Conservation (phyloP, 1,140 invertebrate species). For the Odontomachus brunneus region DNA sequence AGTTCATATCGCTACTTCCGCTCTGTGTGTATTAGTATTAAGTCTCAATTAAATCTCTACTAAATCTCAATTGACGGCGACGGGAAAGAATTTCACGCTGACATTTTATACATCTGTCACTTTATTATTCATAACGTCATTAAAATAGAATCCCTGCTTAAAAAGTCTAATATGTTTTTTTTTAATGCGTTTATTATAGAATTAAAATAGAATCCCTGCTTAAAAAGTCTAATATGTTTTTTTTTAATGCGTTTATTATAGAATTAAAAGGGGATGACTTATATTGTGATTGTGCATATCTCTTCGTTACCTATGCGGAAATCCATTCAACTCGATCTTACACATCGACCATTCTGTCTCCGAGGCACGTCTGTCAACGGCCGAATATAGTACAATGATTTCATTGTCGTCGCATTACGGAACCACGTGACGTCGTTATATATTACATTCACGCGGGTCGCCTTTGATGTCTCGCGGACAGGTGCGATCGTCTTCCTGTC, state of each 20-base stretch:
- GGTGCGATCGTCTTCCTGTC: slow-evolving; percentile 60
- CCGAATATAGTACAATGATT: slow-evolving; percentile 34
- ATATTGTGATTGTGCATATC: background rate
- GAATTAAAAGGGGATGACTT: background rate
- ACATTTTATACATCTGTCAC: background rate
- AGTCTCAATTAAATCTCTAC: background rate
- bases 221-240: no score
- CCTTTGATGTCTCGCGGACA: slow-evolving; percentile 51
- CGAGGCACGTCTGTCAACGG: background rate
- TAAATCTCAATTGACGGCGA: slow-evolving; percentile 1
- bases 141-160: no score
- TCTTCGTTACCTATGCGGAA: background rate
- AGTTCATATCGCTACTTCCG: background rate
- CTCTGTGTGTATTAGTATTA: background rate
- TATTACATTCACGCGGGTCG: slow-evolving; percentile 23
- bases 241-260: no score
- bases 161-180: no score
- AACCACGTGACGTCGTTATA: slow-evolving; percentile 29
- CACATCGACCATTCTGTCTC: background rate
- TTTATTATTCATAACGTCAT: no score
- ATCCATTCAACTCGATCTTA: background rate
- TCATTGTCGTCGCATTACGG: slow-evolving; percentile 25
- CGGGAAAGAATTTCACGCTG: background rate
- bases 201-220: no score
- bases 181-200: no score